Evolutionary conservation across 2,113 vertebrate genomes (phyloP).

Genomic region (Myodes glareolus): DNA sequence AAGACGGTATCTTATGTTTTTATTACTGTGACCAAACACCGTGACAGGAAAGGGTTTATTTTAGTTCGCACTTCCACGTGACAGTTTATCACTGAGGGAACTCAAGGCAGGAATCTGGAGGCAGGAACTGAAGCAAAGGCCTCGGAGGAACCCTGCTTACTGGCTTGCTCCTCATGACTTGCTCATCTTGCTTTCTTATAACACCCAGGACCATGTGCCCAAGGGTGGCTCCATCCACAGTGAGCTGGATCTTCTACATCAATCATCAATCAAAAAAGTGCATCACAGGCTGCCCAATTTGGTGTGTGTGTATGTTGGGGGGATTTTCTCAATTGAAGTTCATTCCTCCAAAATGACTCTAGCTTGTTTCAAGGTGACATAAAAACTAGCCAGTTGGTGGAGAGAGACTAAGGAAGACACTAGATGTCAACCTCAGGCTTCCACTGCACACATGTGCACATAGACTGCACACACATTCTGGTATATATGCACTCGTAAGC

Average conservation of each 20-base stretch:
- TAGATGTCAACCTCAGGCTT: not conserved
- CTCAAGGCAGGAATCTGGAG: not conserved
- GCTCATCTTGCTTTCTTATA: not conserved
- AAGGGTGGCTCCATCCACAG: not conserved
- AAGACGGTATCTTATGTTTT: not conserved
- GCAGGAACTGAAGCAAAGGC: not conserved
- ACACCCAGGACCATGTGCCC: not conserved
- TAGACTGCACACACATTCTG: not conserved
- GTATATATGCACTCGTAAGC: not conserved
- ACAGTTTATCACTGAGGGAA: not conserved
- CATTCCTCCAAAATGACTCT: not conserved
- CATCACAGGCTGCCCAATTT: not conserved
- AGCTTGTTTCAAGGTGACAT: not conserved
- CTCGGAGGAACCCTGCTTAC: not conserved
- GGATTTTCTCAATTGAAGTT: not conserved
- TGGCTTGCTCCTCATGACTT: not conserved
- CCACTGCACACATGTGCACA: not conserved
- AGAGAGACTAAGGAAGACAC: not conserved
- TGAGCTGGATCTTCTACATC: not conserved
- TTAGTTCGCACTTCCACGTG: not conserved
- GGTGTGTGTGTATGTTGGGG: not conserved
- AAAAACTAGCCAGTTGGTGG: not conserved
- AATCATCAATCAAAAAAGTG: not conserved
- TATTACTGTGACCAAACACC: not conserved
- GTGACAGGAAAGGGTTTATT: not conserved